Conservation (phyloP, 92 coral and sea anemone genomes). For the Phymanthus crucifer region DNA sequence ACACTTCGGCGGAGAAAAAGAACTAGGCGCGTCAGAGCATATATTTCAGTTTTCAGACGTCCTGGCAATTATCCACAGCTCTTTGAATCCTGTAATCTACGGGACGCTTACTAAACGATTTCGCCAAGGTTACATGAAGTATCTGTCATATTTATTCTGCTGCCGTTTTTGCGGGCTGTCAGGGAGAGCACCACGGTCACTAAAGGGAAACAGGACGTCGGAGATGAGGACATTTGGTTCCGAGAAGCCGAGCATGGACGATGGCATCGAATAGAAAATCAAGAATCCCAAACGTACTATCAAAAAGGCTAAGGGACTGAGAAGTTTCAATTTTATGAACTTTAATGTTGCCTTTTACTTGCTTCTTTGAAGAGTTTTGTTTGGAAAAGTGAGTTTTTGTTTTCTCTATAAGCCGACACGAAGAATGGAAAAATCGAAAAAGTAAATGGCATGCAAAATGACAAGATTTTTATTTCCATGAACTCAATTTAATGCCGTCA, state of each 20-base stretch:
- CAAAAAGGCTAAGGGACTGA: not conserved
- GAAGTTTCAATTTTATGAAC: not conserved
- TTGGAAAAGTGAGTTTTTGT: too few relatives aligned
- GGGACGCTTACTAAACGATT: constrained; percentile 75
- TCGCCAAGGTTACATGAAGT: constrained; percentile 64
- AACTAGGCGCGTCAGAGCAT: constrained; percentile 31
- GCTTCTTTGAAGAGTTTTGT: not conserved
- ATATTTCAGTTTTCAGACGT: constrained; percentile 60
- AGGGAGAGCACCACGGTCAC: not conserved
- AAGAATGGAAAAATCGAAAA: too few relatives aligned
- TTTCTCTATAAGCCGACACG: too few relatives aligned
- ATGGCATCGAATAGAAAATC: not conserved
- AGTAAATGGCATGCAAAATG: too few relatives aligned
- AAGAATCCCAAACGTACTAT: not conserved
- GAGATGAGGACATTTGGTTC: constrained; percentile 39
- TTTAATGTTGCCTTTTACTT: not conserved
- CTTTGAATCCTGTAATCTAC: constrained; percentile 74
- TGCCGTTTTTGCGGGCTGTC: constrained; percentile 17
- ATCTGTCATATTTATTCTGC: constrained; percentile 42
- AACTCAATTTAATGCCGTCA: too few relatives aligned
- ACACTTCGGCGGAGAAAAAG: constrained; percentile 70
- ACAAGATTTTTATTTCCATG: too few relatives aligned
- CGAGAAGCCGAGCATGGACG: constrained; percentile 6
- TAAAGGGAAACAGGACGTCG: constrained; percentile 26
- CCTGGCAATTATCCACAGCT: constrained; percentile 67